Evolutionary conservation across 2,888 invertebrate genomes (phyloP).

Genomic region (Beris chalybata): DNA sequence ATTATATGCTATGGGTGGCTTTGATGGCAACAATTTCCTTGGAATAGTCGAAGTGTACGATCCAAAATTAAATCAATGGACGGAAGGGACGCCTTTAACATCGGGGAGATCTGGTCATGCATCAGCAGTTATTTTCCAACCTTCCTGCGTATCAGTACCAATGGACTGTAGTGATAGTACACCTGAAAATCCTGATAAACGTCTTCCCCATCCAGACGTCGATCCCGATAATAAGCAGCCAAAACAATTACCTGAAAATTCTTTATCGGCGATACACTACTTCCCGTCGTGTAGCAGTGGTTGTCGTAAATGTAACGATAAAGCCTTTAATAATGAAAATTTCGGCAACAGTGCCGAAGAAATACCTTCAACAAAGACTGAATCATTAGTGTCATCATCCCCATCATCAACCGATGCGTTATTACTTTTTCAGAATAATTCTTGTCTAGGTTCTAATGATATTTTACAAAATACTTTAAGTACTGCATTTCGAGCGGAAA

Average conservation of each 20-base stretch:
- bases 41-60: slow-evolving; percentile 88
- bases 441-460: too few relatives aligned
- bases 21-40: slow-evolving; percentile 83
- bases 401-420: too few relatives aligned
- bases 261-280: slow-evolving; percentile 6
- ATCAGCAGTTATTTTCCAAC: slow-evolving; percentile 83
- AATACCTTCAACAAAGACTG: slow-evolving; percentile 19
- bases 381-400: slow-evolving; percentile 18
- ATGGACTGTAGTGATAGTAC: slow-evolving; percentile 51
- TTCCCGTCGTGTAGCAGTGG: slow-evolving; percentile 5
- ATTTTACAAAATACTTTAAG: too few relatives aligned
- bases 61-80: slow-evolving; percentile 75
- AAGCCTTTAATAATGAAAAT: neutral
- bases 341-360: neutral
- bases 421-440: too few relatives aligned
- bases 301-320: slow-evolving; percentile 14
- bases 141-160: slow-evolving; percentile 59
- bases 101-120: slow-evolving; percentile 91
- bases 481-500: too few relatives aligned
- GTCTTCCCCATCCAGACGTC: slow-evolving; percentile 17
- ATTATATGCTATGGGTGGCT: slow-evolving; percentile 90
- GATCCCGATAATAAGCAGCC: neutral
- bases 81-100: slow-evolving; percentile 73
- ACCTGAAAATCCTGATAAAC: slow-evolving; percentile 34
- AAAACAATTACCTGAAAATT: neutral